These are phyloP conservation scores for Uromys caudimaculatus DNA, from an alignment of 2,797 vertebrate species.

Conservation along the genomic window DNA sequence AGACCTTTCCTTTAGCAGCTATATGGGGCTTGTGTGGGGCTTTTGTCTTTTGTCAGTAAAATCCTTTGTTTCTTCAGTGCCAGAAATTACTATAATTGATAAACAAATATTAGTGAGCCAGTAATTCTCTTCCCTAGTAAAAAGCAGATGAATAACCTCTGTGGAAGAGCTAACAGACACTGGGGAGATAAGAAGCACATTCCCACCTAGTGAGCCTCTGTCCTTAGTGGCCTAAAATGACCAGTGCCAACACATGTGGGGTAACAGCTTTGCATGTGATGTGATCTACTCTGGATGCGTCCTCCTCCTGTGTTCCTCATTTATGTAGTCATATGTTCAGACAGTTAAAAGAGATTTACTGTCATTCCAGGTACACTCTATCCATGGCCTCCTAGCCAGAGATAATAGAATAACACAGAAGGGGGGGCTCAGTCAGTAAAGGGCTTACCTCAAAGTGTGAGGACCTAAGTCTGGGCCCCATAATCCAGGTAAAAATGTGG, in stretches of 20 bases:
- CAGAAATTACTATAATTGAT: slow-evolving; percentile 16
- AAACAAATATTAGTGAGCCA: background rate
- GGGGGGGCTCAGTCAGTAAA: background rate
- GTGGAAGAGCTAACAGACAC: background rate
- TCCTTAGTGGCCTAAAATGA: background rate
- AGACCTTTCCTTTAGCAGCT: slow-evolving; percentile 8
- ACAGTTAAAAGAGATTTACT: background rate
- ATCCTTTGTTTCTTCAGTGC: slow-evolving; percentile 36
- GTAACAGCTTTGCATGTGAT: background rate
- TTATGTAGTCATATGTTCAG: background rate
- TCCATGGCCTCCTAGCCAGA: background rate
- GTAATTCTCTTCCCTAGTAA: slow-evolving; percentile 15
- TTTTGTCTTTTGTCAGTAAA: slow-evolving; percentile 28
- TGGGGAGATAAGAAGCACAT: background rate
- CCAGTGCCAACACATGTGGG: background rate
- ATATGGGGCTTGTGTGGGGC: background rate
- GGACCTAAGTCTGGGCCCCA: background rate
- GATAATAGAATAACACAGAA: background rate
- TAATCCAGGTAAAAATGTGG: background rate
- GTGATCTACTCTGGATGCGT: background rate
- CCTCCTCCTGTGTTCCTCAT: background rate
- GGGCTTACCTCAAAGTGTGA: background rate
- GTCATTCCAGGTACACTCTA: background rate
- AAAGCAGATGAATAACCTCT: background rate
- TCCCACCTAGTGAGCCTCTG: background rate